A percentile compares a stretch with the other conserved stretches of the same genome.
Conservation (phyloP, 2,113 vertebrate species). For the Telmatochromis sp. region DNA sequence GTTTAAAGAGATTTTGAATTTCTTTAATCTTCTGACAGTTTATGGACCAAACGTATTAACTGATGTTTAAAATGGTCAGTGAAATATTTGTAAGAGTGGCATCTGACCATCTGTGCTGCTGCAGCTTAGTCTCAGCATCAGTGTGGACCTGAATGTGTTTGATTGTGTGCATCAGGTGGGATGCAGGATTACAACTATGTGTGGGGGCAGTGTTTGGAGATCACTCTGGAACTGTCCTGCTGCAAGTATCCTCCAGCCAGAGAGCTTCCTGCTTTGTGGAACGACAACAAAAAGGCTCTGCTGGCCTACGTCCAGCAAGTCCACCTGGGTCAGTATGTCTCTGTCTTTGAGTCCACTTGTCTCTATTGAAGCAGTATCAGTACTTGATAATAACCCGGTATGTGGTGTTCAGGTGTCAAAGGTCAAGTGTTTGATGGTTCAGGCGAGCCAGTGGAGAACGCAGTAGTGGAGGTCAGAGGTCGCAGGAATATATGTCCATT, state of each 20-base stretch:
- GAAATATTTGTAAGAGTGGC: neutral
- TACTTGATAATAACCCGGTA: neutral
- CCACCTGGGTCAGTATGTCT: conserved; percentile 79
- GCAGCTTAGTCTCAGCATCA: neutral
- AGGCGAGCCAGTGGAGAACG: conserved; percentile 72
- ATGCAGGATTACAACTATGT: conserved; percentile 99
- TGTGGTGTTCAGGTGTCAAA: conserved; percentile 79
- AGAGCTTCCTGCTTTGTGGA: conserved; percentile 79
- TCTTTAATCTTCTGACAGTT: neutral
- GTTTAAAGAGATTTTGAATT: neutral
- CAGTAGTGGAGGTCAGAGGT: conserved; percentile 80
- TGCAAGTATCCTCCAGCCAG: conserved; percentile 84
- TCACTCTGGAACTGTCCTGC: conserved; percentile 91
- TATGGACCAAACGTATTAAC: neutral
- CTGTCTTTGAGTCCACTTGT: neutral
- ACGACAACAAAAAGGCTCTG: conserved; percentile 78
- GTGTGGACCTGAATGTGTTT: neutral
- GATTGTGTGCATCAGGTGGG: conserved; percentile 74
- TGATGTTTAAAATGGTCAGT: neutral
- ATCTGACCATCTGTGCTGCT: neutral
- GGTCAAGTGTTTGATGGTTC: conserved; percentile 80
- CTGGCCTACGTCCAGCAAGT: conserved; percentile 86
- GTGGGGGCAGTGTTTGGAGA: conserved; percentile 89
- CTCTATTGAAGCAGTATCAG: neutral
- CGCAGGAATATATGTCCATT: conserved; percentile 82